Evolutionary conservation across 2,797 vertebrate genomes (phyloP), one percentile per base, ranked within the genome.

Genomic region (Labroides dimidiatus): DNA sequence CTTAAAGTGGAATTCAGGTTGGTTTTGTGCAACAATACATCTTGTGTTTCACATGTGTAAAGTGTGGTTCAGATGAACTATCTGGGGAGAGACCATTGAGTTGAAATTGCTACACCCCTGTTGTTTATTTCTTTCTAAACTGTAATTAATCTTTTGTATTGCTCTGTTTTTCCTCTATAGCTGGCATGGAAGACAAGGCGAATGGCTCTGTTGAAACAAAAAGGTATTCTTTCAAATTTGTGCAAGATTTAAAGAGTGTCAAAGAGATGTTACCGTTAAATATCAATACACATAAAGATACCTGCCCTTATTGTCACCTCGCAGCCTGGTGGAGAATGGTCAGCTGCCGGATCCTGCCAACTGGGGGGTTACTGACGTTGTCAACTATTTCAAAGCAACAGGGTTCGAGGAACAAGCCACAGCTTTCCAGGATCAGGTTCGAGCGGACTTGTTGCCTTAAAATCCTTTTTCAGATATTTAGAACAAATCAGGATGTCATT

Each of bases 351-450:
- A 99, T 84, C 97, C 98, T 20, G 96, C 97, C 61, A 96, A 97
- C 91, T 99, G 98, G 98, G 97, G 94, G 0, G 97, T 99, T 56
- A 89, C 93, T 1, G 98, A 99, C 51, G 98, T 99, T 4, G 97
- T 99, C 88, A 96, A 97, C 93, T 99, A 99, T 86, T 99, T 99
- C 89, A 97, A 96, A 93, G 96, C 96, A 47, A 97, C 94, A 45
- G 98, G 98, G 88, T 99, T 99, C 78, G 97, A 98, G 85, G 97
- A 99, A 85, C 98, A 99, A 92, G 97, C 98, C 72, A 94, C 47
- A 5, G 97, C 95, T 87, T 99, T 99, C 86, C 96, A 97, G 86
- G 97, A 99, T 89, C 98, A 99, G 97, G 98, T 99, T 91, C 80
- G 84, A 24, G 8, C 27, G 1, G 42, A 56, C 6, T 23, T 45